Evolutionary conservation across 2,797 vertebrate genomes (phyloP), one percentile per base, ranked within the genome.

Genomic region (Sparidentex hasta): DNA sequence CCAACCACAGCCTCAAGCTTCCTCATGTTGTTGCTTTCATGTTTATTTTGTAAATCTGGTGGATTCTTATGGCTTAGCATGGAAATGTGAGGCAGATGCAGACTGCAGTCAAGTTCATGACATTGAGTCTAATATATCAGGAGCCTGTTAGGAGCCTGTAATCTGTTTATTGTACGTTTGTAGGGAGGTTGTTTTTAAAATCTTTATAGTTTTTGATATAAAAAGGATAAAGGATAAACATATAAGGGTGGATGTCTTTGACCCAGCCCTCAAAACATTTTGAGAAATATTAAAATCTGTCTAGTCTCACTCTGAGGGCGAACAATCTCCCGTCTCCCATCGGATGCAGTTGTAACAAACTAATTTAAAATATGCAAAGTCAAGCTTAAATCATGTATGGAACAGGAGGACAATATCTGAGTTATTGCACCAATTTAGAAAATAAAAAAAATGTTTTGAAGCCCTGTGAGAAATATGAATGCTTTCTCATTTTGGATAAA

Each of bases 111-210:
- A 58, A 21, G 57, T 52, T 64, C n/a, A 65, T 76, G 21, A 41
- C 47, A n/a, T 67, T 68, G 47, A 63, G 47, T 21, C 0, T 61
- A 44, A 29, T n/a, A 13, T 62, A 17, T 65, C 68, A 62, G 64
- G n/a, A 43, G 46, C 61, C 27, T 27, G 27, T 65, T 64, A 62
- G 64, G n/a, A 43, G 46, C 61, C 27, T 27, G 27, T 27, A 25
- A 7, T 54, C 52, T 70, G 4, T 54, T 54, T 64, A 13, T 20
- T 59, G 23, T 47, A 4, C 18, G 5, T 68, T 8, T 21, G 21
- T 21, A 29, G 29, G 11, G 18, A 1, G 11, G 18, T 44, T 44
- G 43, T 44, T 55, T 2, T 44, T 23, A 7, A 2, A 27, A 27
- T 27, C 43, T 11, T 18, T 23, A 33, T 20, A 33, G 4, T 38